Evolutionary conservation across 2,888 invertebrate genomes (phyloP), one percentile per base, ranked within the genome.

Genomic region (Cheilosia soror): DNA sequence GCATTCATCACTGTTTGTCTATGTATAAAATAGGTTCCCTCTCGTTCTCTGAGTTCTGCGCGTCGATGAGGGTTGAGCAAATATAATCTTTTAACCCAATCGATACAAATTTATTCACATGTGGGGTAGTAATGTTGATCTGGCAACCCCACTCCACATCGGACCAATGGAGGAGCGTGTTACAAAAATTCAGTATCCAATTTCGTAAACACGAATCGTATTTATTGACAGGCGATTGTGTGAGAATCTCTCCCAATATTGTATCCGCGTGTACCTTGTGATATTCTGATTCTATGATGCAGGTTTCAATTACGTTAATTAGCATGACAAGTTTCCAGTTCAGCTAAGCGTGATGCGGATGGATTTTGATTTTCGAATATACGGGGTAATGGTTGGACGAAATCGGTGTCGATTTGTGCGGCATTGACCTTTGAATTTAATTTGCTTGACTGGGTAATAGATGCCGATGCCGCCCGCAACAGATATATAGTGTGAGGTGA

Each of bases 311-410:
- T 75, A 69, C 69, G 60, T 75, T 75, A 84, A 84, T 80, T 80
- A 84, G 75, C 71, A 80, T 76, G 75, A 80, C 75, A 73, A 65
- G 53, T 71, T 84, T 80, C 27, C 80, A 80, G 75, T 42, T 75
- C 75, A 65, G 57, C 29, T 55, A 66, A 71, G 58, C 51, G 51
- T 75, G 42, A 73, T 63, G 33, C 25, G 68, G 69, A 69, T 63
- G 20, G 63, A 53, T 27, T 68, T 68, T 31, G 58, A 33, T 47
- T 77, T 57, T 31, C 33, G 71, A 25, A 27, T 40, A 53, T 53
- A 20, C 27, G 37, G 15, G 31, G 13, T 62, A 4, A 15, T 44
- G 29, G 27, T n/a, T n/a, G 42, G 9, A 27, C 20, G 5, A 4
- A 2, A 0, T 9, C 4, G 27, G 7, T 42, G 29, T 44, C 25